A percentile compares a stretch with the other conserved stretches of the same genome.
Conservation (phyloP, 2,113 vertebrate genomes). For the Struthio camelus region DNA sequence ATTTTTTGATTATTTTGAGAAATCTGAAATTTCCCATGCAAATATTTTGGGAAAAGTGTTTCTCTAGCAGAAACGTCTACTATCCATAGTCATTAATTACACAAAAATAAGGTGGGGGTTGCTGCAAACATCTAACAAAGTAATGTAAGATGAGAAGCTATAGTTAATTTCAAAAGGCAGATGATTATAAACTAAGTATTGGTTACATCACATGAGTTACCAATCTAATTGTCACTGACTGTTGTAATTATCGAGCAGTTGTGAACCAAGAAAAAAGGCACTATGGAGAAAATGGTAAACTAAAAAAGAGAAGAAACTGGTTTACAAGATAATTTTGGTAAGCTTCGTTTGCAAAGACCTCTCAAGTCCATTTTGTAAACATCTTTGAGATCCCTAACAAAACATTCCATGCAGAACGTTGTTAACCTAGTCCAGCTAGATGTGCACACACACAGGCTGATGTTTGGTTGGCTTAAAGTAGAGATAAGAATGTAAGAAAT, state of each 20-base stretch:
- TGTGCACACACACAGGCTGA: rapidly evolving
- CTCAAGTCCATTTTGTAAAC: background rate
- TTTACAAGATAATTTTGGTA: background rate
- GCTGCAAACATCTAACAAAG: background rate
- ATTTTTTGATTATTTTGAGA: background rate
- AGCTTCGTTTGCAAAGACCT: background rate
- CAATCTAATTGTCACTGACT: background rate
- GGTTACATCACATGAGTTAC: background rate
- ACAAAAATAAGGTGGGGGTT: background rate
- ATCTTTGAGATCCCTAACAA: background rate
- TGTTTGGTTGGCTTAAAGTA: background rate
- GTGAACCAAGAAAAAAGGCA: background rate
- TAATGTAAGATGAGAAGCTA: background rate
- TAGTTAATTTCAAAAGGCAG: background rate
- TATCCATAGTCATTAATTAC: background rate
- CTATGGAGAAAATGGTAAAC: background rate
- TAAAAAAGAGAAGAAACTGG: background rate
- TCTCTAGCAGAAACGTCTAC: background rate
- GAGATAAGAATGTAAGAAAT: background rate
- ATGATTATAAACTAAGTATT: background rate
- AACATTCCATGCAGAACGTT: background rate
- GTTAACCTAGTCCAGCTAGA: background rate
- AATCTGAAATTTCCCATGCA: background rate
- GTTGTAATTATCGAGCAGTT: background rate
- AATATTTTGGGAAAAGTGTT: background rate